Base-by-base conservation (phyloP, 2,888 invertebrate species). In the Clepsis dumicolana region DNA sequence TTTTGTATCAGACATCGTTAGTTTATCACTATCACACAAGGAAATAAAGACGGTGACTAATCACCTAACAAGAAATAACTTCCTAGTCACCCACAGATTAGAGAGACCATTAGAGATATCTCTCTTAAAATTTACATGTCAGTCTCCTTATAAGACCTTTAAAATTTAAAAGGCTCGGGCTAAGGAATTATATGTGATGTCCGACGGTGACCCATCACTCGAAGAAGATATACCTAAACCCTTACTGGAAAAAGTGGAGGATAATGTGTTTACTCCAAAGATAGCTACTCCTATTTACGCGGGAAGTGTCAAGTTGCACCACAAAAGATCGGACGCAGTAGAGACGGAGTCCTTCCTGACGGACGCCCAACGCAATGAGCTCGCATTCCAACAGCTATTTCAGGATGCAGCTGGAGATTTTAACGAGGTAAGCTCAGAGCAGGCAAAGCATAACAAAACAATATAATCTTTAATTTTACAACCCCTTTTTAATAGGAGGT, bases 151-250 rank as follows among this genome's bases (percentile, higher is more conserved):
- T 62, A 68, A 68, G 63, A 59, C 12, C 27, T 60, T 38, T 57
- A 62, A 18, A 8, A 27, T 29, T 62, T 32, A 38, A 16, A 59
- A 53, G 16, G 25, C 24, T 64, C 12, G 27, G 50, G 52, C 25
- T 38, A 3, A 56, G 18, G 12, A 62, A 52, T 63, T 44, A 18
- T 82, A 82, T 89, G 92, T 91, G 80, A 94, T 94, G 94, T 94
- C 94, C 79, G 94, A 94, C 90, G 94, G 93, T 54, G 91, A 91
- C 74, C 94, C 94, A 77, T 94, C 94, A 67, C 86, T 94, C 56
- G 94, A 94, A 81, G 94, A 94, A 80, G 92, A 91, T 74, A 80
- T 90, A 65, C 94, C 94, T 24, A 87, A 87, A 76, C 89, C 92
- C 70, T 80, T 93, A 72, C 77, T 93, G 27, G 86, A 85, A 59